phyloP scores from a whole-genome alignment of 2,113 vertebrate genomes.

The Lipophrys pholis region DNA sequence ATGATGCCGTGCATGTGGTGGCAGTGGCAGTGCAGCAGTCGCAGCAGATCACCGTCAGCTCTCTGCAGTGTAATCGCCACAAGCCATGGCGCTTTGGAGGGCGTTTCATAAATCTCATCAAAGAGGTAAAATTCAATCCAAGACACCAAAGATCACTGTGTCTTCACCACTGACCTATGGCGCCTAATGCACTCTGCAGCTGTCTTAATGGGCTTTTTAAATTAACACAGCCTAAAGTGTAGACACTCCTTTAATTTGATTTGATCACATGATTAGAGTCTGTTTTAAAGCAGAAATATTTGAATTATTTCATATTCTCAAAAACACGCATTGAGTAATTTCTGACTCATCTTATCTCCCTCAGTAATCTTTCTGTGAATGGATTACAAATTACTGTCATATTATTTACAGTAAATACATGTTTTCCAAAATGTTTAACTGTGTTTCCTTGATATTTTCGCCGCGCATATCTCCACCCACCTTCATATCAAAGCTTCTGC shows the following conservation, averaged over 20 bases:
- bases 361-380: constrained; percentile 5
- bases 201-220: constrained; percentile 1
- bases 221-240: not conserved
- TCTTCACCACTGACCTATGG: constrained; percentile 37
- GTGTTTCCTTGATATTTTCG: constrained; percentile 25
- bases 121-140: constrained; percentile 87
- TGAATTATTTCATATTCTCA: no score
- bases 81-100: constrained; percentile 98
- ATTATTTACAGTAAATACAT: constrained; percentile 30
- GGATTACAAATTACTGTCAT: not conserved
- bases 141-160: not conserved
- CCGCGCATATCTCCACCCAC: constrained; percentile 37
- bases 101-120: constrained; percentile 96
- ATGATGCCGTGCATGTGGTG: constrained; percentile 96
- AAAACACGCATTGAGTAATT: not conserved
- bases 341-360: constrained; percentile 1
- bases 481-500: constrained; percentile 68
- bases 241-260: not conserved
- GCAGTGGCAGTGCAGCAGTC: constrained; percentile 97
- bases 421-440: constrained; percentile 39
- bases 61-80: constrained; percentile 96
- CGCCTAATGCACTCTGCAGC: constrained; percentile 3
- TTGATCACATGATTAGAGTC: not conserved
- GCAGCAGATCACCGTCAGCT: constrained; percentile 98
- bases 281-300: not conserved